Base-by-base conservation (phyloP, 2,797 vertebrate species). In the Glossophaga mutica region DNA sequence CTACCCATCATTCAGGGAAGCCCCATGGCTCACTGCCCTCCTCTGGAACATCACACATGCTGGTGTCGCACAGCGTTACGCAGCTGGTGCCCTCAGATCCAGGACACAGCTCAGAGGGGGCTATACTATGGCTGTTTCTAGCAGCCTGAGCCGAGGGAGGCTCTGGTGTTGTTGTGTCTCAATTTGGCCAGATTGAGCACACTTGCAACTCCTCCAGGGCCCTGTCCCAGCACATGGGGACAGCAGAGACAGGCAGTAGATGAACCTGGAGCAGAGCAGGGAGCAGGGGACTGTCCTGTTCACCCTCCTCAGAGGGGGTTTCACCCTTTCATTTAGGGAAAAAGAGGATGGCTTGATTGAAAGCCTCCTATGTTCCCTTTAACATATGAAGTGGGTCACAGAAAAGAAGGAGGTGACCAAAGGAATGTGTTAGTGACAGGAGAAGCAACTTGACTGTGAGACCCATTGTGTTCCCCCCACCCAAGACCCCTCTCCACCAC, bases 91-190 rank as follows among this genome's bases (percentile, higher is more conserved):
- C 32, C 39, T 62, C 19, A 48, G 52, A 83, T n/a, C 42, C 67
- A 48, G 24, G 57, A 34, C 15, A 22, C 9, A 39, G 10, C 15
- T 68, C 70, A 76, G 44, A 52, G 29, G 21, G 2, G 37, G 24
- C 29, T 68, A 11, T 10, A 11, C 3, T 12, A 5, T 3, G 57
- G 15, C 22, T 0, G 0, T 29, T 67, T 85, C 46, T 9, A 37
- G 12, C 1, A n/a, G 44, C 12, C 70, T 76, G 57, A 16, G 16
- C 5, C 26, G 29, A 55, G 29, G 57, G 19, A 44, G 81, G 16
- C 37, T n/a, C 21, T 52, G 21, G 21, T 12, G 39, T 83, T 7
- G 12, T n/a, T 14, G 26, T 57, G 50, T n/a, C 24, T 73, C 18
- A 18, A 3, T 83, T 83, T 39, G 55, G 29, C 21, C 57, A 10